These are phyloP conservation scores for Oryzaephilus surinamensis DNA, from an alignment of 1,140 invertebrate species.

Conservation along the genomic window DNA sequence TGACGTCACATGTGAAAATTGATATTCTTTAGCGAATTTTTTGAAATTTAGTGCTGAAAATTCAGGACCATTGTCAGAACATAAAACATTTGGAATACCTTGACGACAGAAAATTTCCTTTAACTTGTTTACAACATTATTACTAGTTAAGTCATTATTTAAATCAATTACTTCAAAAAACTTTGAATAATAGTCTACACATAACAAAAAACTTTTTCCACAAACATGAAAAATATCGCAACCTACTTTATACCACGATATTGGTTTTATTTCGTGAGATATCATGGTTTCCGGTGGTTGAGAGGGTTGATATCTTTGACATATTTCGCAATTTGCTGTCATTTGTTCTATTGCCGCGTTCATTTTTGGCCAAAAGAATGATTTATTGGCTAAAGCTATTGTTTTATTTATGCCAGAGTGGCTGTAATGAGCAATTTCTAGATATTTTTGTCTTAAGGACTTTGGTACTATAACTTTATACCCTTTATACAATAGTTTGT, in stretches of 20 bases:
- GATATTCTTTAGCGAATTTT: slow-evolving; percentile 34
- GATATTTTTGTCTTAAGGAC: slow-evolving; percentile 9
- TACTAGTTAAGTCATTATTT: slow-evolving; percentile 10
- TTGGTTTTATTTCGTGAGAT: slow-evolving; percentile 24
- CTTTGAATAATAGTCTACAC: slow-evolving; percentile 25
- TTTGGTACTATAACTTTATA: slow-evolving; percentile 2
- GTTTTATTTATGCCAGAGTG: slow-evolving; percentile 15
- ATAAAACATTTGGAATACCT: slow-evolving; percentile 16
- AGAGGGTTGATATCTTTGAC: slow-evolving; percentile 3
- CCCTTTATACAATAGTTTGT: slow-evolving; percentile 13
- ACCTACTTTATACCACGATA: slow-evolving; percentile 28
- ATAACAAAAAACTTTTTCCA: slow-evolving; percentile 24
- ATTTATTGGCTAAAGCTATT: slow-evolving; percentile 8
- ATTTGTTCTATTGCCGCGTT: slow-evolving; percentile 7
- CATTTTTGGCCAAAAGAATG: slow-evolving; percentile 14
- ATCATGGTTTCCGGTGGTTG: slow-evolving; percentile 21
- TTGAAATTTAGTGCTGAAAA: slow-evolving; percentile 25
- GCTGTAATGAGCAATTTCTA: slow-evolving; percentile 14
- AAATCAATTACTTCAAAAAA: slow-evolving; percentile 19
- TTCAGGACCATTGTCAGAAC: slow-evolving; percentile 18
- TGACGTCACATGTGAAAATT: slow-evolving; percentile 26
- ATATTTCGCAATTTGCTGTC: slow-evolving; percentile 1
- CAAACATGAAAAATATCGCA: slow-evolving; percentile 30
- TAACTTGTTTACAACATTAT: slow-evolving; percentile 18
- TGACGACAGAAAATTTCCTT: slow-evolving; percentile 26